These are phyloP conservation scores for Pediacus dermestoides DNA, from an alignment of 2,888 invertebrate genomes.

Conservation along the genomic window DNA sequence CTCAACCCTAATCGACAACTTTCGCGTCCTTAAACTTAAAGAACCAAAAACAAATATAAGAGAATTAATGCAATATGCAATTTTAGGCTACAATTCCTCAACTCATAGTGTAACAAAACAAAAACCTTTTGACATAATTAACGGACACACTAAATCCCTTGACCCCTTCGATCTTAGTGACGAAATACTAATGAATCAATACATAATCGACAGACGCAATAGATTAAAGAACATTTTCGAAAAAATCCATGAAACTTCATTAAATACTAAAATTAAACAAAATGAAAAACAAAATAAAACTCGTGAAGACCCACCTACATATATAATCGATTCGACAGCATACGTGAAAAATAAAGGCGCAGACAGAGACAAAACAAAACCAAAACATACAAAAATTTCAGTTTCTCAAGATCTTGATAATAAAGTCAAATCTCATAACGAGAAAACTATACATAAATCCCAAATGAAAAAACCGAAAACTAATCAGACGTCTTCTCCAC, in stretches of 20 bases:
- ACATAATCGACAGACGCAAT: constrained; percentile 19
- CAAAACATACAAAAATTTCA: too few species aligned
- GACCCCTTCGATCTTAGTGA: constrained; percentile 15
- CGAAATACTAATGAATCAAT: constrained; percentile 15
- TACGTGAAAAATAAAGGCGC: too few species aligned
- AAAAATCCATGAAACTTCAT: constrained; percentile 13
- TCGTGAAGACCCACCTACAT: constrained; percentile 8
- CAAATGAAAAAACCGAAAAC: constrained; percentile 10
- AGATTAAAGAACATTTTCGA: constrained; percentile 12
- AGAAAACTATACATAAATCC: constrained; percentile 13
- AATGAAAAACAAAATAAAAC: constrained; percentile 12
- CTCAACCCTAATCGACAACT: constrained; percentile 25
- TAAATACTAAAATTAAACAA: constrained; percentile 11
- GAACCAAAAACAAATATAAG: constrained; percentile 7
- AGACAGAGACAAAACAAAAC: too few species aligned
- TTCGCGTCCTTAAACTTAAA: constrained; percentile 12
- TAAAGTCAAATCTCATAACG: constrained; percentile 10
- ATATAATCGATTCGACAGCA: too few species aligned
- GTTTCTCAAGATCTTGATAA: constrained; percentile 7
- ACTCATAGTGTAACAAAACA: constrained; percentile 16
- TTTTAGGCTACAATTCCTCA: constrained; percentile 19
- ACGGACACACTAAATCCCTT: constrained; percentile 12
- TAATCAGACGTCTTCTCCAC: background rate
- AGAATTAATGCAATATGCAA: constrained; percentile 14
- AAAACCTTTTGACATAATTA: constrained; percentile 18